Percentiles rank a stretch among this genome's conserved stretches.
These are phyloP conservation scores for Galbula dea DNA, from an alignment of 2,113 vertebrate genomes.

Conservation along the genomic window DNA sequence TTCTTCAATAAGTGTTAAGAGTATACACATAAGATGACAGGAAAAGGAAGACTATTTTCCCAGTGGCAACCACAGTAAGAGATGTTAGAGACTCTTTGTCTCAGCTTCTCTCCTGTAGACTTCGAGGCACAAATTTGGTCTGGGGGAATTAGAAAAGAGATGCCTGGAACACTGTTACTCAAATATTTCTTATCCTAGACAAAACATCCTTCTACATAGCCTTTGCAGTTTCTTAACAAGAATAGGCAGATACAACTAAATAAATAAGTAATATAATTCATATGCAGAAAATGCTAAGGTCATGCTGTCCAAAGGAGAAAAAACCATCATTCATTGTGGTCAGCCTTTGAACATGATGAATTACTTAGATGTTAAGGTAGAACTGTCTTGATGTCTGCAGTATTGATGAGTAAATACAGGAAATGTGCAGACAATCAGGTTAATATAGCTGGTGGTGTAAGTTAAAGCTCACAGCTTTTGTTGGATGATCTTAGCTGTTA, in stretches of 20 bases:
- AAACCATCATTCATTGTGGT: neutral
- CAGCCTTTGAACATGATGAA: neutral
- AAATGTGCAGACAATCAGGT: neutral
- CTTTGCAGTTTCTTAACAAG: neutral
- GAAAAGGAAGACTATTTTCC: conserved; percentile 45
- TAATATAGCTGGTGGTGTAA: neutral
- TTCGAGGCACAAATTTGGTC: neutral
- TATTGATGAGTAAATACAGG: neutral
- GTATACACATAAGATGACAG: neutral
- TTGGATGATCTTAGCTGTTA: neutral
- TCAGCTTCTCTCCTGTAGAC: neutral
- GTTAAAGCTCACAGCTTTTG: neutral
- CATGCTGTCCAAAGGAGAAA: neutral
- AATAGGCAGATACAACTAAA: neutral
- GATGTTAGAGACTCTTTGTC: neutral
- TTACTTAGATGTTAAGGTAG: neutral
- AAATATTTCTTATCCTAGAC: neutral
- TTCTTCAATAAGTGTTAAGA: conserved; percentile 6
- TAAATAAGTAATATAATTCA: neutral
- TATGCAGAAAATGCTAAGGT: neutral
- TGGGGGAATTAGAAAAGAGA: neutral
- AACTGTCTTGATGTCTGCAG: neutral
- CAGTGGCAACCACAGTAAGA: conserved; percentile 17
- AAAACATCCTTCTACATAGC: neutral
- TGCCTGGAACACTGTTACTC: neutral